phyloP scores from a whole-genome alignment of 2,888 invertebrate genomes.

The Polyommatus iphigenia region DNA sequence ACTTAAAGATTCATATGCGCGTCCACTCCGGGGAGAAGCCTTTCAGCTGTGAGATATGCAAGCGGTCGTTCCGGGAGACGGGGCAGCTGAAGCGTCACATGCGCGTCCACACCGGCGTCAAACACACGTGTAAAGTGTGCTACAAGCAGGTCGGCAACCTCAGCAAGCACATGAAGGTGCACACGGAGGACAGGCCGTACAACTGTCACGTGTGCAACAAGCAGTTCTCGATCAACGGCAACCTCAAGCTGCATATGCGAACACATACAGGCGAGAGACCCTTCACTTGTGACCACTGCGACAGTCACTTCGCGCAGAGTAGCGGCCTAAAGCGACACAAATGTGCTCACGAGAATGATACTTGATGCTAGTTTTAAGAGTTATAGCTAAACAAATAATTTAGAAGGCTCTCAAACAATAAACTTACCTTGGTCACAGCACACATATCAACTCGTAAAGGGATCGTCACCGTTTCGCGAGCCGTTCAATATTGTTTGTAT shows the following conservation, averaged over 20 bases:
- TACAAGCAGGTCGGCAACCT: slow-evolving; percentile 70
- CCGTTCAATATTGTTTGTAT: too few relatives aligned
- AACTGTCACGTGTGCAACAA: slow-evolving; percentile 46
- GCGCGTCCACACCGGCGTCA: slow-evolving; percentile 63
- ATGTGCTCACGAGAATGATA: slow-evolving; percentile 37
- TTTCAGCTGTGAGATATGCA: slow-evolving; percentile 62
- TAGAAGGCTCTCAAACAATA: too few relatives aligned
- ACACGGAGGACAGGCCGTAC: slow-evolving; percentile 57
- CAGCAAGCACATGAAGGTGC: slow-evolving; percentile 66
- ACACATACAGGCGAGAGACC: slow-evolving; percentile 42
- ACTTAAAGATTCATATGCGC: slow-evolving; percentile 69
- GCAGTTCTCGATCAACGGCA: slow-evolving; percentile 40
- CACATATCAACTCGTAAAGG: too few relatives aligned
- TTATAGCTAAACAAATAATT: too few relatives aligned
- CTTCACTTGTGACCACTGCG: slow-evolving; percentile 39
- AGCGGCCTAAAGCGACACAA: slow-evolving; percentile 46
- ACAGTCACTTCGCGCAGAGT: slow-evolving; percentile 43
- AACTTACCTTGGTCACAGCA: too few relatives aligned
- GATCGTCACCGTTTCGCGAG: too few relatives aligned
- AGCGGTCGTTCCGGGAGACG: slow-evolving; percentile 62
- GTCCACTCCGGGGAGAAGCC: slow-evolving; percentile 69
- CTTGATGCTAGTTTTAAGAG: background rate
- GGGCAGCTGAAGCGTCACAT: slow-evolving; percentile 67
- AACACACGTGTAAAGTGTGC: slow-evolving; percentile 68
- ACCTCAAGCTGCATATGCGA: slow-evolving; percentile 44